Evolutionary conservation across 2,888 invertebrate species (phyloP), one percentile per base, ranked within the genome.

Genomic region (Lobophora halterata): DNA sequence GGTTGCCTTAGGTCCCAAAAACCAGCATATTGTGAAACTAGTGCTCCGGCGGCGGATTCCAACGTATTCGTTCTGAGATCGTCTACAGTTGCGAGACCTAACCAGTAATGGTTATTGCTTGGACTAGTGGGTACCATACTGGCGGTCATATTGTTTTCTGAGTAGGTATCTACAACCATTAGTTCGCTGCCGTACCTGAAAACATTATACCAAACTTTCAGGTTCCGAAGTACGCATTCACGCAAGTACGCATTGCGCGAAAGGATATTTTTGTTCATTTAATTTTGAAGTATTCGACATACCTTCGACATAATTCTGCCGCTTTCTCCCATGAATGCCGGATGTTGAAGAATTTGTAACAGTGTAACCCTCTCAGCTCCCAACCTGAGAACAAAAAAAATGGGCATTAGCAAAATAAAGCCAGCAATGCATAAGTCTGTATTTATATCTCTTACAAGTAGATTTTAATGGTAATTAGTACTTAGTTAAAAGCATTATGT

Each of bases 251-350:
- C 5, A 21, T 10, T 9, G 3, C n/a, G n/a, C n/a, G n/a, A n/a
- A n/a, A n/a, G n/a, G 9, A 21, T 21, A n/a, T 11, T n/a, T 3
- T 12, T 11, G 5, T 19, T 6, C 5, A 13, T 13, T 5, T 30
- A 1, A 27, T 19, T 11, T n/a, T 30, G 2, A 25, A 5, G 19
- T 19, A 3, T 6, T 24, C 13, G 19, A 79, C 88, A 90, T 89
- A 97, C 97, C 96, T 95, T 89, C 95, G 93, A 90, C 97, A 97
- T 85, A 97, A 90, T 88, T 97, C 96, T 52, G 96, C 96, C 58
- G 97, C 96, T 89, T 96, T 96, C 87, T 95, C 95, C 97, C 97
- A 97, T 53, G 97, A 97, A 89, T 97, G 97, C 80, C 93, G 93
- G 75, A 97, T 97, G 86, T 95, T 95, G 88, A 97, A 97, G 89